Evolutionary conservation across 2,113 vertebrate species (phyloP).

Genomic region (Meles meles): DNA sequence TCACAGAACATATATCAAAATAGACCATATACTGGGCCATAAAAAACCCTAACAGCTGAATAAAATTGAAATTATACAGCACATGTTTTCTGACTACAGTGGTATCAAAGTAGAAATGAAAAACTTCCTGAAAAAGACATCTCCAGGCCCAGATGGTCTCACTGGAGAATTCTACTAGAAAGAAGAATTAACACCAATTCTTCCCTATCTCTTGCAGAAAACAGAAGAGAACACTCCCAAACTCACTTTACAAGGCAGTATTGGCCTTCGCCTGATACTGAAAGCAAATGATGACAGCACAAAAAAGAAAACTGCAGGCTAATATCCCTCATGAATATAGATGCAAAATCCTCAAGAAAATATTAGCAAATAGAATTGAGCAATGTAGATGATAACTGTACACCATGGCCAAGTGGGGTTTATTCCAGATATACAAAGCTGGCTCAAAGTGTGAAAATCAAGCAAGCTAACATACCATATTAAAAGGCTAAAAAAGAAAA

Average conservation of each 20-base stretch:
- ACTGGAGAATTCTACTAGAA: conserved; percentile 16
- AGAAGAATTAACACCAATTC: background rate
- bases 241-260: background rate
- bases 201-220: background rate
- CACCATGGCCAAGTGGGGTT: background rate
- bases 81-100: background rate
- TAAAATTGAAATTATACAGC: background rate
- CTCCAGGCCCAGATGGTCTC: background rate
- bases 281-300: background rate
- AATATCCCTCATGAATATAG: background rate
- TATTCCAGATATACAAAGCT: background rate
- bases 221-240: background rate
- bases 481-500: conserved; percentile 15
- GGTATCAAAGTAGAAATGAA: background rate
- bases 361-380: conserved; percentile 12
- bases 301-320: background rate
- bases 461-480: background rate
- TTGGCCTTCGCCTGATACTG: background rate
- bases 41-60: conserved; percentile 10
- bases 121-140: background rate
- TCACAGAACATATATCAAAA: background rate
- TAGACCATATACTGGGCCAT: background rate
- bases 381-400: background rate
- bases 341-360: conserved; percentile 2
- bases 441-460: conserved; percentile 30